Percentiles rank a stretch among this genome's conserved stretches.
phyloP scores from a whole-genome alignment of 2,797 vertebrate genomes.

The Microchirus variegatus region DNA sequence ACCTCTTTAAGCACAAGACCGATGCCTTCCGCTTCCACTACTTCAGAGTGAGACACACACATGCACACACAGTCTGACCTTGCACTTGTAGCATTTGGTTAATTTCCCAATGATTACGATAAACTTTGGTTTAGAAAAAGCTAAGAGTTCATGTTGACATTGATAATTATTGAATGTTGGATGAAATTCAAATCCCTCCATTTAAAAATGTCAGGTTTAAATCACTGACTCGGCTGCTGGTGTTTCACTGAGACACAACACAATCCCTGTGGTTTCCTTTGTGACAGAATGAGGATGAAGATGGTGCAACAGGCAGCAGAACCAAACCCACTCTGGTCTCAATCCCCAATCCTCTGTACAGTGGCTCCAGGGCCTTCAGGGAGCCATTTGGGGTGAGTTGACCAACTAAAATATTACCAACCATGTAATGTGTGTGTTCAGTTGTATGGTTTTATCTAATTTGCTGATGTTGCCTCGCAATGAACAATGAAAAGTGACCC shows the following conservation, averaged over 20 bases:
- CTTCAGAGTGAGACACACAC: constrained; percentile 81
- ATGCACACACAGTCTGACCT: constrained; percentile 11
- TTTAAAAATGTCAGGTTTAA: too few relatives aligned
- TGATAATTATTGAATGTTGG: too few relatives aligned
- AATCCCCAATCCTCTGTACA: constrained; percentile 89
- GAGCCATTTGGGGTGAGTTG: constrained; percentile 85
- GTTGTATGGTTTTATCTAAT: too few relatives aligned
- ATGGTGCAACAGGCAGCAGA: constrained; percentile 59
- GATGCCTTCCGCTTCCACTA: constrained; percentile 86
- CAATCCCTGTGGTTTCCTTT: constrained; percentile 3
- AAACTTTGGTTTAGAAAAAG: too few relatives aligned
- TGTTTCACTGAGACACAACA: background rate
- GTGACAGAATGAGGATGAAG: constrained; percentile 79
- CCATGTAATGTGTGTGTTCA: too few relatives aligned
- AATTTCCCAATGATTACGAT: too few relatives aligned
- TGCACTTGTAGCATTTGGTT: too few relatives aligned
- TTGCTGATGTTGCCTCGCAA: too few relatives aligned
- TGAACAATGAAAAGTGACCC: too few relatives aligned
- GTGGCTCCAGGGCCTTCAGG: constrained; percentile 74
- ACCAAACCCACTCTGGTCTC: constrained; percentile 83
- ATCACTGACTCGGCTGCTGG: background rate
- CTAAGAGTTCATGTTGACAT: too few relatives aligned
- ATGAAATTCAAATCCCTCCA: too few relatives aligned
- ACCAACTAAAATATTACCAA: background rate
- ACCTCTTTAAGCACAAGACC: constrained; percentile 78